phyloP scores from a whole-genome alignment of 2,797 vertebrate genomes.

The Bovichtus diacanthus region DNA sequence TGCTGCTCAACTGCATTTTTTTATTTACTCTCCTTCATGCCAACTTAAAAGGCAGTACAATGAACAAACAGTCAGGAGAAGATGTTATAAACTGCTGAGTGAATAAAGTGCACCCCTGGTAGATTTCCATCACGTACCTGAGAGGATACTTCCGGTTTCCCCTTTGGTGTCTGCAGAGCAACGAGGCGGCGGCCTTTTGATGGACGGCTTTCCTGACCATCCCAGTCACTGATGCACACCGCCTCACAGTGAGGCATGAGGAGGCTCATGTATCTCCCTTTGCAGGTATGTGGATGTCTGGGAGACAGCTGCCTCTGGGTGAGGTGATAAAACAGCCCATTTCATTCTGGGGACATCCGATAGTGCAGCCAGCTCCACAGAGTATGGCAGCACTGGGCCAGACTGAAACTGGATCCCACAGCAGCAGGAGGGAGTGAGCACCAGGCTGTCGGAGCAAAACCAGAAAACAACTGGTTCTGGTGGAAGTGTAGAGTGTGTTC shows the following conservation, averaged over 20 bases:
- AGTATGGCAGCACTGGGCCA: slow-evolving; percentile 60
- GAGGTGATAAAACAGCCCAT: slow-evolving; percentile 71
- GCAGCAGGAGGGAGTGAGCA: slow-evolving; percentile 43
- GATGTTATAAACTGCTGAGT: not conserved
- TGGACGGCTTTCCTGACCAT: slow-evolving; percentile 38
- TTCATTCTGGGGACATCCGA: slow-evolving; percentile 78
- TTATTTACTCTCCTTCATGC: slow-evolving; percentile 24
- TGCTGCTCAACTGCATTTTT: slow-evolving; percentile 7
- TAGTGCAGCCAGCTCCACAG: slow-evolving; percentile 68
- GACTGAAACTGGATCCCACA: slow-evolving; percentile 72
- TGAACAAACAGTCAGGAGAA: too few relatives aligned
- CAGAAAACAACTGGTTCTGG: slow-evolving; percentile 51
- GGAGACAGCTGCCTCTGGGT: slow-evolving; percentile 72
- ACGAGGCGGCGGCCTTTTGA: slow-evolving; percentile 21
- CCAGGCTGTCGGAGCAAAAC: slow-evolving; percentile 35
- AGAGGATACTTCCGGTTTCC: slow-evolving; percentile 35
- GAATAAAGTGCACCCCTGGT: slow-evolving; percentile 55
- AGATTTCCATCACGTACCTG: slow-evolving; percentile 47
- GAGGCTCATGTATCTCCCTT: slow-evolving; percentile 56
- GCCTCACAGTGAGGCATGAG: slow-evolving; percentile 27
- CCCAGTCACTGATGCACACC: slow-evolving; percentile 44
- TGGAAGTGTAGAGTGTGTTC: too few relatives aligned
- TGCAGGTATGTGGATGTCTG: slow-evolving; percentile 65
- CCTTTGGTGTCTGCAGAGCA: slow-evolving; percentile 18
- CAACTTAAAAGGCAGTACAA: slow-evolving; percentile 2